Conservation (phyloP, 2,113 vertebrate genomes). For the Engystomops pustulosus region DNA sequence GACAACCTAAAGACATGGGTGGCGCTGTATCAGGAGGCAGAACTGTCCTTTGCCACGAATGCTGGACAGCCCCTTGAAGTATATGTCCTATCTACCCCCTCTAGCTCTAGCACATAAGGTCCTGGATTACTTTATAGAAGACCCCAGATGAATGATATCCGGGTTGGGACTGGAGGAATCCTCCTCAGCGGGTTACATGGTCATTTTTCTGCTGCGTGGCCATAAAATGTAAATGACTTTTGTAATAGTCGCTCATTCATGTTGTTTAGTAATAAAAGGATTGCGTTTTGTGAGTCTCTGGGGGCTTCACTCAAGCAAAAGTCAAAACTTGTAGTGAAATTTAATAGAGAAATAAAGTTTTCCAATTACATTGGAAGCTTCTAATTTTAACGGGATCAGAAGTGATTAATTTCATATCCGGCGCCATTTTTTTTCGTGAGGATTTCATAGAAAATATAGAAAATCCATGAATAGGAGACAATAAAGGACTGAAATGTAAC, state of each 20-base stretch:
- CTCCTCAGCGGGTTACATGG: constrained; percentile 10
- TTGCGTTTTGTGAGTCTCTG: constrained; percentile 49
- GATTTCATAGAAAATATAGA: not conserved
- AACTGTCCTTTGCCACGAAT: not conserved
- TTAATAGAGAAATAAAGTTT: constrained; percentile 48
- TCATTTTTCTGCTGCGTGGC: constrained; percentile 18
- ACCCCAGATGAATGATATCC: too few relatives aligned
- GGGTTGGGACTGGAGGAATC: not conserved
- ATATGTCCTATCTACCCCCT: not conserved
- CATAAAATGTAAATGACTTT: constrained; percentile 57
- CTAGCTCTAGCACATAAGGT: not conserved
- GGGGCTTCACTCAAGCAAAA: constrained; percentile 35
- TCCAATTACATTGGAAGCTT: constrained; percentile 40
- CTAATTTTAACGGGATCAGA: constrained; percentile 43
- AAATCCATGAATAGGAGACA: not conserved
- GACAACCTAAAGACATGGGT: not conserved
- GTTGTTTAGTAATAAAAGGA: constrained; percentile 44
- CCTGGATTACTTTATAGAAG: too few relatives aligned
- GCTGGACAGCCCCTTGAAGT: not conserved
- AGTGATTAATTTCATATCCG: constrained; percentile 26
- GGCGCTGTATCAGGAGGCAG: not conserved
- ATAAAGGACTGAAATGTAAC: too few relatives aligned
- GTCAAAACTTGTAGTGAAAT: constrained; percentile 52
- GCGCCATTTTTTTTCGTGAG: not conserved
- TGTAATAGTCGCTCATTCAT: constrained; percentile 48